Conservation (phyloP, 2,888 invertebrate species). For the Phalera bucephala region DNA sequence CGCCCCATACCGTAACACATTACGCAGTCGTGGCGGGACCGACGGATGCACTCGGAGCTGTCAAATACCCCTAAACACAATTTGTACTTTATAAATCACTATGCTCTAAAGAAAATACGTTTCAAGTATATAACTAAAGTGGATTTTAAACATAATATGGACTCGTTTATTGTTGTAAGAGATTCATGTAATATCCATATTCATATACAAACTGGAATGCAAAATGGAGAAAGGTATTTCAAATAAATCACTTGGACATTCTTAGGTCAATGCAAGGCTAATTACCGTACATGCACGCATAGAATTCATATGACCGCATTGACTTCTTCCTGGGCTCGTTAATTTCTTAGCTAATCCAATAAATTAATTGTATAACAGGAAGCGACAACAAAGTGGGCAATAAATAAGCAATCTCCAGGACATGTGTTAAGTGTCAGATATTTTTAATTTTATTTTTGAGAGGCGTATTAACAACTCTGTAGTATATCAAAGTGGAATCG, state of each 20-base stretch:
- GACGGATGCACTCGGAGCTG: slow-evolving; percentile 65
- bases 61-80: slow-evolving; percentile 48
- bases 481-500: slow-evolving; percentile 49
- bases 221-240: slow-evolving; percentile 21
- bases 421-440: slow-evolving; percentile 57
- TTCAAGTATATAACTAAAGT: slow-evolving; percentile 3
- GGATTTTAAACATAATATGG: background rate
- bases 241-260: slow-evolving; percentile 23
- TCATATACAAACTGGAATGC: slow-evolving; percentile 2
- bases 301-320: slow-evolving; percentile 54
- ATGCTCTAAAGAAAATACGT: slow-evolving; percentile 19
- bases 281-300: slow-evolving; percentile 32
- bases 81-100: slow-evolving; percentile 23
- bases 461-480: slow-evolving; percentile 60
- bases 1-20: slow-evolving; percentile 83
- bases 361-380: slow-evolving; percentile 73
- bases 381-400: slow-evolving; percentile 67
- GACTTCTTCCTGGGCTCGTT: slow-evolving; percentile 67
- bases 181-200: slow-evolving; percentile 6
- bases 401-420: slow-evolving; percentile 62
- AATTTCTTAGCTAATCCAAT: slow-evolving; percentile 70
- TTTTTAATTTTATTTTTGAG: slow-evolving; percentile 50
- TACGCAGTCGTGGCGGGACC: slow-evolving; percentile 74
- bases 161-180: background rate
- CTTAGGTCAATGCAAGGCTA: slow-evolving; percentile 24